Evolutionary conservation across 53 echinoderm and acorn worm genomes (phyloP).

Genomic region (Paracentrotus lividus): DNA sequence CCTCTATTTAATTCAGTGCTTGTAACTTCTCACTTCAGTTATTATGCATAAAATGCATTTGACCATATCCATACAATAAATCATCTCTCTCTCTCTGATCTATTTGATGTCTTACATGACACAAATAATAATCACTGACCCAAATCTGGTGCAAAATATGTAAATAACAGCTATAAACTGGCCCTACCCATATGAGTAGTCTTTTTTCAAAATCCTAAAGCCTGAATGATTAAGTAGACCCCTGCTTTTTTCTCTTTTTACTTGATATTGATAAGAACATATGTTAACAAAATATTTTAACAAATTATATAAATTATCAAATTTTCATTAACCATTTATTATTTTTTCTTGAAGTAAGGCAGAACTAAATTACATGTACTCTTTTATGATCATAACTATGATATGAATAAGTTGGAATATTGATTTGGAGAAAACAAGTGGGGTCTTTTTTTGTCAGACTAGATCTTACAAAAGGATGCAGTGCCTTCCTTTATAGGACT

Average conservation of each 20-base stretch:
- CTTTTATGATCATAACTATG: not conserved
- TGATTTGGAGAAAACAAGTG: too few relatives aligned
- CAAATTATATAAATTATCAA: too few relatives aligned
- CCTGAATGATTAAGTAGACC: not conserved
- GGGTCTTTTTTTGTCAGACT: too few relatives aligned
- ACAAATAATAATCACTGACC: slow-evolving; percentile 27
- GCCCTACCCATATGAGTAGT: not conserved
- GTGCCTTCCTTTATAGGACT: not conserved
- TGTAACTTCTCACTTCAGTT: not conserved
- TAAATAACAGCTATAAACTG: not conserved
- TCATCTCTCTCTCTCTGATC: not conserved
- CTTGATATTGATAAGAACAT: not conserved
- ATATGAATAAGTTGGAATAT: too few relatives aligned
- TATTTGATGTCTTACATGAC: not conserved
- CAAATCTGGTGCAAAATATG: slow-evolving; percentile 32
- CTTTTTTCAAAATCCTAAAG: not conserved
- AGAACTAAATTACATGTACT: not conserved
- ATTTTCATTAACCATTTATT: too few relatives aligned
- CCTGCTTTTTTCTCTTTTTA: not conserved
- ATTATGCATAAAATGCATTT: not conserved
- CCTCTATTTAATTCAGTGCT: not conserved
- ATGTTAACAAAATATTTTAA: too few relatives aligned
- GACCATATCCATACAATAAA: not conserved
- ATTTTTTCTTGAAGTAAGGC: too few relatives aligned
- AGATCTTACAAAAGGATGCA: not conserved